Evolutionary conservation across 2,888 invertebrate species (phyloP), one percentile per base, ranked within the genome.

Genomic region (Parapristionchus giblindavisi): DNA sequence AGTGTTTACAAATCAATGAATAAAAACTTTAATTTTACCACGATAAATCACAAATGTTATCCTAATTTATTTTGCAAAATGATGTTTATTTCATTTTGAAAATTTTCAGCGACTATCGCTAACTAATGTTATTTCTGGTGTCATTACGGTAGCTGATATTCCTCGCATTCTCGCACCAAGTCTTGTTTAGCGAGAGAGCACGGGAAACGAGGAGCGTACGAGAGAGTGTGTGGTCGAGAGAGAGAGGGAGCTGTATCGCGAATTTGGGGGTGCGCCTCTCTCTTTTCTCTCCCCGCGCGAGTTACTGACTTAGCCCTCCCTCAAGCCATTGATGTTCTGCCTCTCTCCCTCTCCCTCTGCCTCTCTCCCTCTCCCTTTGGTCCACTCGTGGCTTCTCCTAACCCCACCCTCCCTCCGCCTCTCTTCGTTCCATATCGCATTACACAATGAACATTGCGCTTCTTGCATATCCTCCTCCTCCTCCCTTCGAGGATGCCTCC

Each of bases 401-500:
- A n/a, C n/a, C 27, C 36, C 43, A n/a, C n/a, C n/a, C n/a, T 21
- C 21, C 58, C 24, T 56, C 17, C 17, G n/a, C 36, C 36, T 60
- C 60, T 40, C 40, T 27, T 32, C 27, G 38, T 24, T 38, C 61
- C 61, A 40, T 65, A 40, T 65, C 63, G 27, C 43, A 65, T 65
- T 65, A 65, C 63, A 65, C 63, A n/a, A n/a, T n/a, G n/a, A n/a
- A n/a, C n/a, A n/a, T n/a, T n/a, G n/a, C n/a, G n/a, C n/a, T n/a
- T n/a, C n/a, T n/a, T n/a, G n/a, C 17, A 36, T 61, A 65, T 43
- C 63, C 40, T n/a, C 43, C 61, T 61, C n/a, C 21, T 43, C 63
- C 63, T 27, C 63, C 63, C 63, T 43, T 17, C 17, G 11, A 29
- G 24, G 11, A 21, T 40, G n/a, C 61, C 27, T 65, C 43, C 63